Conservation (phyloP, 2,888 invertebrate species). For the Lycia hirtaria region DNA sequence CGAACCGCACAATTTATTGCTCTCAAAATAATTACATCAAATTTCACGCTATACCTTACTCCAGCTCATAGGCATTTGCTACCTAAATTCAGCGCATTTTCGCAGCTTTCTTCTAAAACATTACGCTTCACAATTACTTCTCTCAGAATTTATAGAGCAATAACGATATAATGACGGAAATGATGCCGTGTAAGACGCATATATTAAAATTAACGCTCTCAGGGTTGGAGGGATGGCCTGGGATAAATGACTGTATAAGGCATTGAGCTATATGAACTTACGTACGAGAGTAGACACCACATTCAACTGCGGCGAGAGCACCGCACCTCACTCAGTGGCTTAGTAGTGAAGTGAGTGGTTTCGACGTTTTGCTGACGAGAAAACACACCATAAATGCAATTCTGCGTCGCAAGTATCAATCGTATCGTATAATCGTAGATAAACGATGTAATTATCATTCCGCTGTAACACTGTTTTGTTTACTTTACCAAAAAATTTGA, state of each 20-base stretch:
- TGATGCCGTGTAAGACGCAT: conserved; percentile 53
- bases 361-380: no score
- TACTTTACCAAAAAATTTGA: no score
- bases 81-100: conserved; percentile 9
- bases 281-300: no score
- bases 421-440: no score
- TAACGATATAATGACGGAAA: conserved; percentile 67
- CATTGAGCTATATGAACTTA: no score
- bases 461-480: no score
- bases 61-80: conserved; percentile 1
- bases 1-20: neutral
- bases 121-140: conserved; percentile 46
- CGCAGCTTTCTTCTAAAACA: conserved; percentile 26
- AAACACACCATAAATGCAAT: no score
- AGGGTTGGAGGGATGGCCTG: conserved; percentile 55
- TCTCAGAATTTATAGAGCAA: conserved; percentile 61
- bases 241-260: conserved; percentile 59
- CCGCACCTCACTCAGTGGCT: no score
- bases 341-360: no score
- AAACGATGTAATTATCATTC: no score
- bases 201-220: conserved; percentile 64
- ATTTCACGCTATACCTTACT: neutral
- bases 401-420: no score
- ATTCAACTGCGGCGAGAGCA: no score
- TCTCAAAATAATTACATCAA: neutral